Conservation (phyloP, 35 echinoderm and acorn worm genomes). For the Ophioderma brevispina region DNA sequence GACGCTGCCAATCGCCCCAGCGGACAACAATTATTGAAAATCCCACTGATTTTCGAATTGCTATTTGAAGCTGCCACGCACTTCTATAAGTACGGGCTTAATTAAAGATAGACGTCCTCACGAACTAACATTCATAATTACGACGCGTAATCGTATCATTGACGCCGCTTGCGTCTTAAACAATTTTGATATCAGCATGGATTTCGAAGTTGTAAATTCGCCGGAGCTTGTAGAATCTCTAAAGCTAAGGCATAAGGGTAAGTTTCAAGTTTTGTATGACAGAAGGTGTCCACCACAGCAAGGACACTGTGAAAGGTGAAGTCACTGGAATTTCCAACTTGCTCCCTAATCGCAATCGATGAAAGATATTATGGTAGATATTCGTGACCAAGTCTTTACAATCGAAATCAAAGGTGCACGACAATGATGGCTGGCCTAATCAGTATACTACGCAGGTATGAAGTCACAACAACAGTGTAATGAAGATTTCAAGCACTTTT, state of each 20-base stretch:
- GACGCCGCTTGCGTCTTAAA: neutral
- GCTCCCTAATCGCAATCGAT: conserved; percentile 15
- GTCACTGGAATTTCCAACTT: conserved; percentile 30
- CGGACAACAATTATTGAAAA: neutral
- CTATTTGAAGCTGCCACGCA: neutral
- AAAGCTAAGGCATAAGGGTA: neutral
- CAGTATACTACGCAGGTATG: conserved; percentile 31
- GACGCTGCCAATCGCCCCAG: neutral
- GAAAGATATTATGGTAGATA: conserved; percentile 35
- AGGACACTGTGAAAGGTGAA: conserved; percentile 5
- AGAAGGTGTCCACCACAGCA: conserved; percentile 8
- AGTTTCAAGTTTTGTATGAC: conserved; percentile 13
- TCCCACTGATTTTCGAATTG: neutral
- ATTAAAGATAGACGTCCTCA: neutral
- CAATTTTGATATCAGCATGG: neutral
- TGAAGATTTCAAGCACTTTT: conserved; percentile 28
- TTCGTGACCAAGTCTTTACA: conserved; percentile 20
- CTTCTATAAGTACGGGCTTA: neutral
- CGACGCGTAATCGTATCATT: neutral
- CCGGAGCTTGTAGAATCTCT: neutral
- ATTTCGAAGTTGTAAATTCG: conserved; percentile 21
- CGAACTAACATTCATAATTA: neutral
- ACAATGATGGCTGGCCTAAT: conserved; percentile 37
- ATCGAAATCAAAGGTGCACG: conserved; percentile 13
- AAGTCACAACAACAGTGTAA: conserved; percentile 27